Percentiles rank a stretch among this genome's conserved stretches.
phyloP scores from a whole-genome alignment of 2,888 invertebrate species.

The Limnephilus auricula region DNA sequence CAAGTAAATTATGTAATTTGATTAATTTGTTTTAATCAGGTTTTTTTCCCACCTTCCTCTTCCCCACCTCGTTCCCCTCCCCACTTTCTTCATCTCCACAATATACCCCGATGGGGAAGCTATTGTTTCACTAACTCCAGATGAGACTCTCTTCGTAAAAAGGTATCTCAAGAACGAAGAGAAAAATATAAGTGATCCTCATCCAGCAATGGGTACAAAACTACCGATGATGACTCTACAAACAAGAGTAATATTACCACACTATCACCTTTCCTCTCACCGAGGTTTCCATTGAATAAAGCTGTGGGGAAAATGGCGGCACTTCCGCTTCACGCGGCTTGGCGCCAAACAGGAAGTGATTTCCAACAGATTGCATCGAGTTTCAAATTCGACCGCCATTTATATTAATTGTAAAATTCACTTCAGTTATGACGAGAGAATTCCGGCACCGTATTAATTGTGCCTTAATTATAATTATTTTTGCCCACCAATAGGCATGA shows the following conservation, averaged over 20 bases:
- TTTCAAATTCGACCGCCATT: constrained; percentile 25
- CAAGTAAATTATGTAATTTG: too few species aligned
- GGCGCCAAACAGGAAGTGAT: constrained; percentile 34
- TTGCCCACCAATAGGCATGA: not conserved
- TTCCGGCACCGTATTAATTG: constrained; percentile 17
- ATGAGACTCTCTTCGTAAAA: too few species aligned
- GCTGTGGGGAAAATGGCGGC: not conserved
- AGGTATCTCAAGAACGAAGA: not conserved
- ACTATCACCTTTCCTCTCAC: constrained; percentile 1
- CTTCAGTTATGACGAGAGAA: constrained; percentile 6
- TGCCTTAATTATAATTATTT: not conserved
- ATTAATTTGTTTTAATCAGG: too few species aligned
- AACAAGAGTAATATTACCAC: not conserved
- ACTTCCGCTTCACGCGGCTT: constrained; percentile 24
- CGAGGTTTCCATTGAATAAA: not conserved
- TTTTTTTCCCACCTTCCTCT: too few species aligned
- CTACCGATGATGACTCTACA: not conserved
- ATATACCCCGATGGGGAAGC: too few species aligned
- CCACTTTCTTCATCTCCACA: too few species aligned
- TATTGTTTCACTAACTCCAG: too few species aligned
- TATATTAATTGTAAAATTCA: constrained; percentile 2
- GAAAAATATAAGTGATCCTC: not conserved
- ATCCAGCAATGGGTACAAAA: too few species aligned
- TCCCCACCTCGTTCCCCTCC: too few species aligned
- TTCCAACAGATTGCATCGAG: constrained; percentile 27